Evolutionary conservation across 1,140 invertebrate species (phyloP).

Genomic region (Cardiocondyla obscurior): DNA sequence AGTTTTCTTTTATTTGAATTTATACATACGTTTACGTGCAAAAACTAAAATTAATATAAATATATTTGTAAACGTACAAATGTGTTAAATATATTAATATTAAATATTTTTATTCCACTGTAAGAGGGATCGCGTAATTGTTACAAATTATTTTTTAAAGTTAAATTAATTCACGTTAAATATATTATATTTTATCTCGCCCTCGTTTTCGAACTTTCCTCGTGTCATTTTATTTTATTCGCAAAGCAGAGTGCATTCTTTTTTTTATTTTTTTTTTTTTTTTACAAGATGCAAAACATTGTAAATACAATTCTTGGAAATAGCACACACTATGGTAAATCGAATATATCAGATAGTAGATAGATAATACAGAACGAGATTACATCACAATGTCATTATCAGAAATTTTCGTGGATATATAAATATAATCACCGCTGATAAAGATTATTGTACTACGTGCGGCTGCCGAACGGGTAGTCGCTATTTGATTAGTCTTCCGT

Average conservation of each 20-base stretch:
- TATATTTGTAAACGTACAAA: too few relatives aligned
- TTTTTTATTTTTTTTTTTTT: not conserved
- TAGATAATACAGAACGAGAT: slow-evolving; percentile 8
- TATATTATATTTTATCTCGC: not conserved
- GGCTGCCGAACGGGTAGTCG: not conserved
- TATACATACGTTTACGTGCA: not conserved
- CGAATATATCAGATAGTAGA: slow-evolving; percentile 9
- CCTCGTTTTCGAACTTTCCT: not conserved
- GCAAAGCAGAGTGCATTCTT: not conserved
- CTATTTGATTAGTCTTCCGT: not conserved
- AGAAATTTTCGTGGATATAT: slow-evolving; percentile 29
- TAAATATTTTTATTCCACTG: not conserved
- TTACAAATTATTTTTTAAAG: not conserved
- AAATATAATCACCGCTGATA: slow-evolving; percentile 31
- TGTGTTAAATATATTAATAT: too few relatives aligned
- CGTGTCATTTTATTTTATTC: not conserved
- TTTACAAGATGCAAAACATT: not conserved
- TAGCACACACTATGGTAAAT: not conserved
- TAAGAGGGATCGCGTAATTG: not conserved
- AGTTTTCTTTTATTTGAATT: not conserved
- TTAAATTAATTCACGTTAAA: not conserved
- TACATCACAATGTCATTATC: slow-evolving; percentile 38
- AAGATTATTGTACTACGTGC: slow-evolving; percentile 7
- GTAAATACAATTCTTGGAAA: not conserved
- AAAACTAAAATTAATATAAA: not conserved